A percentile compares a stretch with the other conserved stretches of the same genome.
These are phyloP conservation scores for Paedocypris micromegethes DNA, from an alignment of 2,797 vertebrate species.

Conservation along the genomic window DNA sequence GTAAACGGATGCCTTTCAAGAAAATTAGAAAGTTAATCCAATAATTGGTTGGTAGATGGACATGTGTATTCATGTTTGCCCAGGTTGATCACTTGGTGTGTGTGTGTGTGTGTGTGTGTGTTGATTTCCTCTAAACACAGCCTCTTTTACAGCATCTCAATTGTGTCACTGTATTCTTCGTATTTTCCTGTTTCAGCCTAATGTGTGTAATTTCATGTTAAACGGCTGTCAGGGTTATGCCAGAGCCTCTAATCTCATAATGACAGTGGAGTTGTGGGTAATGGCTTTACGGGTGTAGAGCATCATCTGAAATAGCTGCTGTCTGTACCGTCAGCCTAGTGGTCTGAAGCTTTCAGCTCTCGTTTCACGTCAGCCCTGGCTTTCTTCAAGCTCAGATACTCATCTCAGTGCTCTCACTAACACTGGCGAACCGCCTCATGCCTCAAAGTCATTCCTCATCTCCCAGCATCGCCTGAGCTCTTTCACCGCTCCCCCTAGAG, in stretches of 20 bases:
- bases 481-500: conserved; percentile 26
- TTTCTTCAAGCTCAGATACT: conserved; percentile 28
- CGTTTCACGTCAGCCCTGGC: conserved; percentile 33
- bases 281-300: conserved; percentile 49
- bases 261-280: conserved; percentile 48
- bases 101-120: background rate
- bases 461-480: conserved; percentile 16
- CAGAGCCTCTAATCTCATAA: conserved; percentile 49
- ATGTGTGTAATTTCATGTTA: conserved; percentile 39
- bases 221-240: conserved; percentile 41
- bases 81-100: conserved; percentile 18
- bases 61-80: conserved; percentile 7
- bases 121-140: conserved; percentile 34
- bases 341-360: conserved; percentile 46
- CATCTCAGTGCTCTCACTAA: conserved; percentile 20
- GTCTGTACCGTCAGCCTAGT: conserved; percentile 42
- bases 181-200: conserved; percentile 33
- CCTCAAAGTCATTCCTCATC: conserved; percentile 11
- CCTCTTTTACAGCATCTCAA: conserved; percentile 31
- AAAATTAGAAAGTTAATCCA: conserved; percentile 31
- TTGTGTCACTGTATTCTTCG: conserved; percentile 39
- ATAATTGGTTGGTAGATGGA: conserved; percentile 33
- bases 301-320: conserved; percentile 51
- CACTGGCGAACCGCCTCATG: conserved; percentile 23
- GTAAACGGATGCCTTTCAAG: conserved; percentile 17